These are phyloP conservation scores for Diplogasteroides magnus DNA, from an alignment of 1,140 invertebrate species.

Conservation along the genomic window DNA sequence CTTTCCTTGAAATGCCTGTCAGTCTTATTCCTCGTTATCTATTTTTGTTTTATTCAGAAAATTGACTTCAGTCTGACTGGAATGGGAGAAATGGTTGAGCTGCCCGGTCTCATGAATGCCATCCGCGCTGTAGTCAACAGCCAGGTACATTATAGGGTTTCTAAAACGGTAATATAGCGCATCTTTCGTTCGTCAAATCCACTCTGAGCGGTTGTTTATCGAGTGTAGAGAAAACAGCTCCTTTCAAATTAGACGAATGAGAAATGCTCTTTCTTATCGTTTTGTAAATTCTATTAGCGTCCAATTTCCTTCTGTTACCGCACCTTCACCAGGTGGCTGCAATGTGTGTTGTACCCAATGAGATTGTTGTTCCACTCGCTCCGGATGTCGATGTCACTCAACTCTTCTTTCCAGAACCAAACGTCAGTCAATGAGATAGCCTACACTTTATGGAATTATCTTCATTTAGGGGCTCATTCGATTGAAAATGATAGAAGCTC, in stretches of 20 bases:
- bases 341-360: conserved; percentile 48
- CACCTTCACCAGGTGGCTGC: conserved; percentile 38
- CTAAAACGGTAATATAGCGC: too few species aligned
- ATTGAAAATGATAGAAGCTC: conserved; percentile 50
- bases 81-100: conserved; percentile 54
- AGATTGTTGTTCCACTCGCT: conserved; percentile 50
- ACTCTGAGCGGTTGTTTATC: too few species aligned
- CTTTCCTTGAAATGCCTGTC: conserved; percentile 49
- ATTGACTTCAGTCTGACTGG: conserved; percentile 48
- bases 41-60: too few species aligned
- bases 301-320: background rate
- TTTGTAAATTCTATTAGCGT: background rate
- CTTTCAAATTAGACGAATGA: too few species aligned
- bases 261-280: too few species aligned
- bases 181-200: too few species aligned
- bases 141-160: too few species aligned
- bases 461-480: conserved; percentile 50
- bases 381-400: conserved; percentile 49
- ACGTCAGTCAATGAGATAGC: conserved; percentile 33
- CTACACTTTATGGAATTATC: background rate
- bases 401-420: conserved; percentile 53
- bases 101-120: conserved; percentile 49
- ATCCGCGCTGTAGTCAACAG: conserved; percentile 47
- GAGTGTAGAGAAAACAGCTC: too few species aligned
- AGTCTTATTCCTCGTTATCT: too few species aligned